Conservation (phyloP, 2,888 invertebrate genomes). For the Leistus spinibarbis region DNA sequence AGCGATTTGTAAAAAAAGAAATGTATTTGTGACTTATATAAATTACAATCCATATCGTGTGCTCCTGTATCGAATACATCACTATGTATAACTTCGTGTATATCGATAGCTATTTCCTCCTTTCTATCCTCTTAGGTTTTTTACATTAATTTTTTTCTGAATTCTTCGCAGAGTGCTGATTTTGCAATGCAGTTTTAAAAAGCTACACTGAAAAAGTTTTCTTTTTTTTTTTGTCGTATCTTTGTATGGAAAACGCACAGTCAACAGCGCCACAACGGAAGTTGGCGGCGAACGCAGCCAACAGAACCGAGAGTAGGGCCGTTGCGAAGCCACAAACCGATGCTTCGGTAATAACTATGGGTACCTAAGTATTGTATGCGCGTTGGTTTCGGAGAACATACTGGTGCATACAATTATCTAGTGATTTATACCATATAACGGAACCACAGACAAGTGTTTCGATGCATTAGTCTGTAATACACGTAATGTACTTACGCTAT, state of each 20-base stretch:
- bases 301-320: background rate
- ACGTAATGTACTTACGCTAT: background rate
- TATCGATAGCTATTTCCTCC: background rate
- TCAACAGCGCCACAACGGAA: conserved; percentile 9
- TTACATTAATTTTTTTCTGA: conserved; percentile 19
- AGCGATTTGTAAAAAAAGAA: conserved; percentile 9
- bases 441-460: conserved; percentile 15
- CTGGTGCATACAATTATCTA: conserved; percentile 17
- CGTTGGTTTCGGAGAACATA: background rate
- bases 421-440: conserved; percentile 25
- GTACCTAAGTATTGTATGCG: background rate
- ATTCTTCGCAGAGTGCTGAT: conserved; percentile 30
- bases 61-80: conserved; percentile 34
- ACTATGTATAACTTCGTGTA: conserved; percentile 5
- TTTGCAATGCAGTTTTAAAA: conserved; percentile 33
- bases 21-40: conserved; percentile 37
- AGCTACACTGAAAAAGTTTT: conserved; percentile 8
- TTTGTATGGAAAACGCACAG: background rate
- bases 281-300: background rate
- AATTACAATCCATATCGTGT: conserved; percentile 29
- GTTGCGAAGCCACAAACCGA: background rate
- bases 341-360: background rate
- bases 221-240: conserved; percentile 21
- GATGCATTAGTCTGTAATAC: conserved; percentile 24
- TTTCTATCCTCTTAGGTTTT: conserved; percentile 8